A percentile compares a stretch with the other conserved stretches of the same genome.
Conservation (phyloP, 2,113 vertebrate species). For the Cynoglossus semilaevis region DNA sequence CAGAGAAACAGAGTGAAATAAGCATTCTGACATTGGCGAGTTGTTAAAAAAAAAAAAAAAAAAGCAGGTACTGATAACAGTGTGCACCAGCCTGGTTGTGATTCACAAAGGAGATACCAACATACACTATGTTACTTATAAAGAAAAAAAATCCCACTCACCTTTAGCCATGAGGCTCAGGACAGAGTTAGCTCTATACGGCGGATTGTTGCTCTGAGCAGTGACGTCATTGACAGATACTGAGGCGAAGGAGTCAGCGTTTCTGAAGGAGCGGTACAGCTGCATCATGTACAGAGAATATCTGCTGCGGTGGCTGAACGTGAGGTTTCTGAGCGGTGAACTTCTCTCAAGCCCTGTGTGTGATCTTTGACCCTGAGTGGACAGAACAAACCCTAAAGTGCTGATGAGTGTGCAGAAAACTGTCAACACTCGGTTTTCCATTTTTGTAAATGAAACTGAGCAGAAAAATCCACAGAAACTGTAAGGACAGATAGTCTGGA, state of each 20-base stretch:
- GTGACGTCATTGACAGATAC: conserved; percentile 16
- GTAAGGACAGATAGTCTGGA: conserved; percentile 5
- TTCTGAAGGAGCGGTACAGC: conserved; percentile 75
- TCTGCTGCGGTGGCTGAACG: conserved; percentile 24
- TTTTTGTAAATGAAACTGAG: conserved; percentile 20
- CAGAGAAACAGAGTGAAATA: conserved; percentile 74
- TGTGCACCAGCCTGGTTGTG: conserved; percentile 35
- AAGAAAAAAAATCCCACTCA: conserved; percentile 67
- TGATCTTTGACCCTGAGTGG: conserved; percentile 1
- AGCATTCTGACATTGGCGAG: conserved; percentile 71
- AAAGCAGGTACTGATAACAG: conserved; percentile 59
- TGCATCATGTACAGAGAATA: conserved; percentile 85
- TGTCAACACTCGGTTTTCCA: conserved; percentile 33
- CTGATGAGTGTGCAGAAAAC: conserved; percentile 21
- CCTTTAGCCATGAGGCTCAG: conserved; percentile 80
- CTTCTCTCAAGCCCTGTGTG: not conserved
- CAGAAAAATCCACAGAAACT: not conserved
- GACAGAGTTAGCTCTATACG: conserved; percentile 73
- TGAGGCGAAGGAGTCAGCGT: conserved; percentile 20
- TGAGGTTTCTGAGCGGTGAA: conserved; percentile 34
- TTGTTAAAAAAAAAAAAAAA: conserved; percentile 73
- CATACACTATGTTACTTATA: conserved; percentile 8
- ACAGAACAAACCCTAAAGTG: conserved; percentile 14
- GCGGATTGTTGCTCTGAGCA: conserved; percentile 23
- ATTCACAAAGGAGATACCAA: conserved; percentile 8